A percentile compares a stretch with the other conserved stretches of the same genome.
phyloP scores from a whole-genome alignment of 2,113 vertebrate species.

The Gallinago media region DNA sequence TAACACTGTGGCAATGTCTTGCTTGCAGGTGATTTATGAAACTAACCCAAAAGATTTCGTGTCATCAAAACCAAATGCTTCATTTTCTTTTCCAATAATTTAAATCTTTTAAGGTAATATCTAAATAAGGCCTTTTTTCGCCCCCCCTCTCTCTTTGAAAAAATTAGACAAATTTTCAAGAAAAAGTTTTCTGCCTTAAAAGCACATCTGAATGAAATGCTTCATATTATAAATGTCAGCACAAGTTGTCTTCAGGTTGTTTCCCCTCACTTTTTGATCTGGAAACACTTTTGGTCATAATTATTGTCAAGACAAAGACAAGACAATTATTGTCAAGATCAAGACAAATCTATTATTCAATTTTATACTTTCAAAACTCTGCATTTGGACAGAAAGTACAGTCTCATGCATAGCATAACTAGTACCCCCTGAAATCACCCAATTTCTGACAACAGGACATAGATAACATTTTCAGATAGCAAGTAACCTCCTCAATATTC shows the following conservation, averaged over 20 bases:
- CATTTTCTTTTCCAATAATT: neutral
- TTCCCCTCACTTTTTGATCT: neutral
- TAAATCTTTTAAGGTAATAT: neutral
- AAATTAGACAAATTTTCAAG: neutral
- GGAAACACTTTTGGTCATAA: neutral
- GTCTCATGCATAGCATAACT: neutral
- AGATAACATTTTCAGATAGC: neutral
- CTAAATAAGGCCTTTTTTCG: neutral
- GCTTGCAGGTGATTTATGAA: neutral
- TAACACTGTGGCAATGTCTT: neutral
- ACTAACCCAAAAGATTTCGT: neutral
- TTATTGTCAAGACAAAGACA: too few relatives aligned
- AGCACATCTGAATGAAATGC: neutral
- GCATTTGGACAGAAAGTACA: neutral
- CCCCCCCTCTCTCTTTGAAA: accelerated
- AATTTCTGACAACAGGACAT: neutral
- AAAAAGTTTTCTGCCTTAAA: neutral
- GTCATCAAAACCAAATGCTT: neutral
- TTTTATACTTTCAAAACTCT: neutral
- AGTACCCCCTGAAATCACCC: neutral
- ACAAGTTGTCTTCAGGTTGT: neutral
- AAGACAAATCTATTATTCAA: neutral
- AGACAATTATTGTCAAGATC: too few relatives aligned
- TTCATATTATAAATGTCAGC: neutral
- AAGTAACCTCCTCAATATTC: neutral